Percentiles rank a stretch among this genome's conserved stretches.
Evolutionary conservation across 92 coral and sea anemone genomes (phyloP).

Genomic region (Phenganax stokvisi): DNA sequence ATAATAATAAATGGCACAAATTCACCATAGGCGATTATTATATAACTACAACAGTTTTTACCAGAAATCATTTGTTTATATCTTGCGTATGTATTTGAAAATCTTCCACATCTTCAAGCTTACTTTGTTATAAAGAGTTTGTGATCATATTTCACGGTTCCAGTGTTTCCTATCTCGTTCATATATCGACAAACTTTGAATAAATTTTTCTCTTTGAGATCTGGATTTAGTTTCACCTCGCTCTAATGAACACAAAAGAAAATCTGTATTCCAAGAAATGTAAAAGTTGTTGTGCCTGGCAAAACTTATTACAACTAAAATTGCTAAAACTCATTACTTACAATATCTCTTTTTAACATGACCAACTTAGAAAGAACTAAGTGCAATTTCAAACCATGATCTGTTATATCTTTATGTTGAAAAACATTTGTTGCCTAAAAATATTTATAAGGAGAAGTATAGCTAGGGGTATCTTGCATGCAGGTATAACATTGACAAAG

Average conservation of each 20-base stretch:
- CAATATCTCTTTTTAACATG: not conserved
- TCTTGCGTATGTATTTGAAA: no score
- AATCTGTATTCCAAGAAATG: no score
- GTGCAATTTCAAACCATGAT: not conserved
- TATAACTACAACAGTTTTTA: no score
- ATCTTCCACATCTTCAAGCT: not conserved
- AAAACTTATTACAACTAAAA: no score
- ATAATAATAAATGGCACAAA: not conserved
- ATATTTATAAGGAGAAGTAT: not conserved
- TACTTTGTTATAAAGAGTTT: not conserved
- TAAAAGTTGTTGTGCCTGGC: not conserved
- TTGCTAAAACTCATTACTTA: not conserved
- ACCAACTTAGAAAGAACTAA: slow-evolving; percentile 19
- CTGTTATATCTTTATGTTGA: not conserved
- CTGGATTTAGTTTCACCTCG: not conserved
- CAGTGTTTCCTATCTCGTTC: slow-evolving; percentile 1
- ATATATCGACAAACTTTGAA: not conserved
- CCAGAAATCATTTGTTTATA: no score
- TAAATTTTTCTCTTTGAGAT: not conserved
- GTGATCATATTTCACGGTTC: slow-evolving; percentile 1
- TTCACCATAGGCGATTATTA: no score
- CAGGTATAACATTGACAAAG: no score
- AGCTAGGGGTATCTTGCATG: not conserved
- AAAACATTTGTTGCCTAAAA: not conserved
- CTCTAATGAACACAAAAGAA: not conserved